These are phyloP conservation scores for Burhinus oedicnemus DNA, from an alignment of 2,113 vertebrate genomes.

Conservation along the genomic window DNA sequence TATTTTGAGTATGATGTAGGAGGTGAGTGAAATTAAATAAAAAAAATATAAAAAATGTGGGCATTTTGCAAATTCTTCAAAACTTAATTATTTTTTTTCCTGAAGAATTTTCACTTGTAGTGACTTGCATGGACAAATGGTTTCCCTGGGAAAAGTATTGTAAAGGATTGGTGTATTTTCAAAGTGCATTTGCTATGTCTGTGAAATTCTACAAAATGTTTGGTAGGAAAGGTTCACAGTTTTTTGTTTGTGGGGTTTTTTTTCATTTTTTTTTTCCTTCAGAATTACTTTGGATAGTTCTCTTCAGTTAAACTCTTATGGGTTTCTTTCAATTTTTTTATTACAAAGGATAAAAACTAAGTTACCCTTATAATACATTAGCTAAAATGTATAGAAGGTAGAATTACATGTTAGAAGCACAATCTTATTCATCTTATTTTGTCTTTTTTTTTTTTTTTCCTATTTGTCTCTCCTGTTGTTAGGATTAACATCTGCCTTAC, in stretches of 20 bases:
- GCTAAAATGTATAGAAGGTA: background rate
- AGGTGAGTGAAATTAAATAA: background rate
- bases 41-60: background rate
- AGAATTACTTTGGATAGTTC: background rate
- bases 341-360: background rate
- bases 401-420: background rate
- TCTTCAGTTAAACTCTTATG: background rate
- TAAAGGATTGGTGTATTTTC: background rate
- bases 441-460: background rate
- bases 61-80: background rate
- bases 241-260: background rate
- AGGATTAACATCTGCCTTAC: background rate
- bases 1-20: background rate
- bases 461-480: background rate
- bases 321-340: background rate
- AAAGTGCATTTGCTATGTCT: background rate
- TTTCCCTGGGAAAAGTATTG: background rate
- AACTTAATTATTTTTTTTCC: background rate
- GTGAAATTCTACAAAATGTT: background rate
- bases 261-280: accelerated
- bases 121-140: background rate
- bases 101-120: background rate
- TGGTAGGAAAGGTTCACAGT: background rate
- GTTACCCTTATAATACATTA: background rate
- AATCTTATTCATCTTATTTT: background rate